Evolutionary conservation across 1,140 invertebrate genomes (phyloP).

Genomic region (Lanistes nyassanus): DNA sequence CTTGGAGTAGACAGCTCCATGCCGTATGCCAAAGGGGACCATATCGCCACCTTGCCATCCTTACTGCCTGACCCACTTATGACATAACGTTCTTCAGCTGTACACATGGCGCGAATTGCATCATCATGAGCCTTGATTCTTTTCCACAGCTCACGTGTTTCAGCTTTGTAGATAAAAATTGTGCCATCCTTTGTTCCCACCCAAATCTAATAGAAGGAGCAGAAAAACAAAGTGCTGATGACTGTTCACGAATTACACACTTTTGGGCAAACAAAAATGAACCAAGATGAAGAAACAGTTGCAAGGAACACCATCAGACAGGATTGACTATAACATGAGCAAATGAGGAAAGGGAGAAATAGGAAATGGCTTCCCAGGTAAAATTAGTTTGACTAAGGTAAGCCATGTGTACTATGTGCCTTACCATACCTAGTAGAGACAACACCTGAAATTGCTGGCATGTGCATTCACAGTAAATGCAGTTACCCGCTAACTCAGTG

Average conservation of each 20-base stretch:
- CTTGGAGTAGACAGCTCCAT: slow-evolving; percentile 29
- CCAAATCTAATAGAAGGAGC: slow-evolving; percentile 44
- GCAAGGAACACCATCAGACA: neutral
- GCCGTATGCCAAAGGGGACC: slow-evolving; percentile 37
- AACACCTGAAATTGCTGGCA: too few species aligned
- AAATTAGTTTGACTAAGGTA: too few species aligned
- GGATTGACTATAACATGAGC: too few species aligned
- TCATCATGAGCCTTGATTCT: slow-evolving; percentile 52
- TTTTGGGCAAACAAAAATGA: neutral
- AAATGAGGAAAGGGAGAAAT: too few species aligned
- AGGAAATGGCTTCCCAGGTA: too few species aligned
- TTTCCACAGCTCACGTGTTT: slow-evolving; percentile 34
- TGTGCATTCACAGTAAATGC: too few species aligned
- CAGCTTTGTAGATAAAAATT: slow-evolving; percentile 43
- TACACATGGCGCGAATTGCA: slow-evolving; percentile 50
- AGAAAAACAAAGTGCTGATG: neutral
- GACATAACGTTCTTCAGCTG: slow-evolving; percentile 46
- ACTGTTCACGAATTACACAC: neutral
- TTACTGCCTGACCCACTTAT: slow-evolving; percentile 50
- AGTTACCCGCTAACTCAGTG: too few species aligned
- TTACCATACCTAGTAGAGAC: too few species aligned
- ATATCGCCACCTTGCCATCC: slow-evolving; percentile 58
- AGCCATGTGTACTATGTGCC: too few species aligned
- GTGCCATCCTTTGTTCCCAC: slow-evolving; percentile 49
- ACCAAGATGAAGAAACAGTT: neutral